Conservation (phyloP, 2,888 invertebrate species). For the Patella depressa region DNA sequence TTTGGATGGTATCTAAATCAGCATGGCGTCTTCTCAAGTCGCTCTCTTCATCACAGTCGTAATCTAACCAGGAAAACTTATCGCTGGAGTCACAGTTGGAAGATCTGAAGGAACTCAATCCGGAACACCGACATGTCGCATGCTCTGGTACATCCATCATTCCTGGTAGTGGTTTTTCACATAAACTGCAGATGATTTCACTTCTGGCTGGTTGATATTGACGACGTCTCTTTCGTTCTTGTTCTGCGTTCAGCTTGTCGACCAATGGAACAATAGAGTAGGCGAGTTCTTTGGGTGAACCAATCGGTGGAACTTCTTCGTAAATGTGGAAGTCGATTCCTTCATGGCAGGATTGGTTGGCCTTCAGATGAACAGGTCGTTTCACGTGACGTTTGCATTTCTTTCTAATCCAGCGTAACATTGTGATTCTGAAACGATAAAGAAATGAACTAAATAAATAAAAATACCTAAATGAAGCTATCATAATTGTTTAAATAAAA, state of each 20-base stretch:
- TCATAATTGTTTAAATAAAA: too few relatives aligned
- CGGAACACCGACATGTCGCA: neutral
- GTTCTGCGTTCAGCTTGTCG: neutral
- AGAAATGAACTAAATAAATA: too few relatives aligned
- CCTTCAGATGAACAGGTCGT: neutral
- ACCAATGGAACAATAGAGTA: neutral
- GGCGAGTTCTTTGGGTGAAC: neutral
- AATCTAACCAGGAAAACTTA: slow-evolving; percentile 1
- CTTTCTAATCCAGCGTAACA: neutral
- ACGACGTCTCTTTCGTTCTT: neutral
- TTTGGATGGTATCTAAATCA: neutral
- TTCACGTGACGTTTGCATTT: neutral
- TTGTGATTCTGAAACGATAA: neutral
- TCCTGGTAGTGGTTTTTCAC: neutral
- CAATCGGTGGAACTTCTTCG: neutral
- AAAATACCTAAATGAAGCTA: too few relatives aligned
- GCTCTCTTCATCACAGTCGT: slow-evolving; percentile 1
- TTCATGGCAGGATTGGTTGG: neutral
- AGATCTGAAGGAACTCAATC: neutral
- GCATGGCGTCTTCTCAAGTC: neutral
- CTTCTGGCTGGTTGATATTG: neutral
- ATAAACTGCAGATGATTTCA: neutral
- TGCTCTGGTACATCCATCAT: neutral
- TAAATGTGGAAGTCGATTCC: slow-evolving; percentile 3
- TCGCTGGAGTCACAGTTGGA: neutral